These are phyloP conservation scores for Mesembrinibis cayennensis DNA, from an alignment of 2,113 vertebrate species.

Conservation along the genomic window DNA sequence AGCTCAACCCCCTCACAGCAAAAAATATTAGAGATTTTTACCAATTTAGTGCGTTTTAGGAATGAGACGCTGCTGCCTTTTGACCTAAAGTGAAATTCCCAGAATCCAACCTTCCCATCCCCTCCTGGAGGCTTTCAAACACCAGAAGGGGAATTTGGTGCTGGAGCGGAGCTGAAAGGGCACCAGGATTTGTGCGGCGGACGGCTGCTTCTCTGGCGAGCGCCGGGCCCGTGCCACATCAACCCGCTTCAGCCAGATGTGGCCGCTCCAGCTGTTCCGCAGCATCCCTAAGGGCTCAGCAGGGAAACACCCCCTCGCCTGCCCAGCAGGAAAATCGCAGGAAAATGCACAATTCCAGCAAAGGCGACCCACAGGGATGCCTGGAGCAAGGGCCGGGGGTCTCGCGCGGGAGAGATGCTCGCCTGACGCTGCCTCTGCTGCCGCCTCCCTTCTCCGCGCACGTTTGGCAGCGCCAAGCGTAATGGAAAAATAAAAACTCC, in stretches of 20 bases:
- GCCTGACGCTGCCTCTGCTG: background rate
- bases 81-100: background rate
- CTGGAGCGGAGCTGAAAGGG: background rate
- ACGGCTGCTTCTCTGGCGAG: background rate
- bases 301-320: background rate
- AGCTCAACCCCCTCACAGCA: background rate
- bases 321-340: background rate
- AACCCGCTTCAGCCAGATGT: background rate
- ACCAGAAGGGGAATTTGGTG: background rate
- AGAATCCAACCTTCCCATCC: background rate
- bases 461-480: background rate
- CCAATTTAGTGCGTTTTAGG: fast-evolving
- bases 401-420: fast-evolving
- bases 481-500: background rate
- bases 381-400: background rate
- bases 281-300: background rate
- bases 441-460: fast-evolving
- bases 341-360: too few species aligned
- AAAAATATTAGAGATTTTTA: background rate
- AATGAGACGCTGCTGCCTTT: background rate
- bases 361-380: background rate
- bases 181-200: background rate
- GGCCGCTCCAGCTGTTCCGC: background rate
- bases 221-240: background rate
- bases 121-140: background rate